Evolutionary conservation across 2,888 invertebrate species (phyloP), one percentile per base, ranked within the genome.

Genomic region (Leucoptera coffeella): DNA sequence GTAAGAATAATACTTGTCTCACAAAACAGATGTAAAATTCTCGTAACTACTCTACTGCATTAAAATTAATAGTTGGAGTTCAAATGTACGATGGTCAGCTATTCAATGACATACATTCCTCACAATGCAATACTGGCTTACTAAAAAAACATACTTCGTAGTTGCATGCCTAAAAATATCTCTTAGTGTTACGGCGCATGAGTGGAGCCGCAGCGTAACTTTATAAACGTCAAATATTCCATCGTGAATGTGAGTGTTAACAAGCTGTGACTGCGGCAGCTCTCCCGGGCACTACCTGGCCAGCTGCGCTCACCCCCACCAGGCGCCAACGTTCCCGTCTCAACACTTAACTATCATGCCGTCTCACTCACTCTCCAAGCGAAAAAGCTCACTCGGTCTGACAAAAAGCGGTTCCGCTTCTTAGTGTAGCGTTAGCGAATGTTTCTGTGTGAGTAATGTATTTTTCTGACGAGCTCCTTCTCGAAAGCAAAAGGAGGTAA

Each of bases 341-440:
- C 51, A 52, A 52, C 62, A 61, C 55, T 54, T 55, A 45, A 53
- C 54, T 48, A 50, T 55, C 45, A 34, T 36, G 43, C 62, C 42
- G 36, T 67, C 67, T 45, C 51, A 36, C 50, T 64, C 56, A 36
- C 53, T 52, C 67, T 35, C 39, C 45, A 39, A 37, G 39, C 38
- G 44, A 35, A 39, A 57, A 64, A 61, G 60, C 59, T 57, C 45
- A 50, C 44, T 44, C 40, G 40, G 51, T 46, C 49, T 43, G 43
- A 67, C 58, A 72, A 71, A 71, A 72, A 71, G 67, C 62, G 61
- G 69, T 67, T 69, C 57, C 40, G 45, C 40, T 43, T 42, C 37
- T 34, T 46, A 40, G 59, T 60, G 54, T 56, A 54, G 50, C 11
- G 13, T 22, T 9, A 17, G 7, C 45, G 42, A 47, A 32, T 37